Evolutionary conservation across 1,140 invertebrate genomes (phyloP).

Genomic region (Drosophila orosa): DNA sequence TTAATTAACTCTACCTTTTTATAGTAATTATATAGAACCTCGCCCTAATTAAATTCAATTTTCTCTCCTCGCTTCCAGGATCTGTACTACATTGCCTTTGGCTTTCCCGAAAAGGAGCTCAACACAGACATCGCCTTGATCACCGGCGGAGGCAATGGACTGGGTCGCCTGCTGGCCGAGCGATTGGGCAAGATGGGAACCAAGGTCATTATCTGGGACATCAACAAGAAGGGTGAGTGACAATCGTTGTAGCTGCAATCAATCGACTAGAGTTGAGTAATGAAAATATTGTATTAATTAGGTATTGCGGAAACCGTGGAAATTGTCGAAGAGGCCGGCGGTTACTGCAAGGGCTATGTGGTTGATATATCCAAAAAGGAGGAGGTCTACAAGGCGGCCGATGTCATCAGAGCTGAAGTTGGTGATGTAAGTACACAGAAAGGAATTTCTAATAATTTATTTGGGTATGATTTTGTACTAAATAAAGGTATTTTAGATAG

Average conservation of each 20-base stretch:
- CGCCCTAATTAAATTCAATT: slow-evolving; percentile 31
- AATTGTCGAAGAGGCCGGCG: slow-evolving; percentile 89
- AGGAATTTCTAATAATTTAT: neutral
- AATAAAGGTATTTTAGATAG: rapidly evolving
- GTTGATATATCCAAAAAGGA: slow-evolving; percentile 93
- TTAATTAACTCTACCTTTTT: slow-evolving; percentile 12
- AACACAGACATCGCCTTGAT: slow-evolving; percentile 91
- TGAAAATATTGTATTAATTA: slow-evolving; percentile 63
- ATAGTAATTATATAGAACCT: slow-evolving; percentile 15
- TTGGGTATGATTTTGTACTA: no score
- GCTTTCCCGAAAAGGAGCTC: slow-evolving; percentile 86
- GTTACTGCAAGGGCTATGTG: slow-evolving; percentile 89
- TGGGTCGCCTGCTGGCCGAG: slow-evolving; percentile 93
- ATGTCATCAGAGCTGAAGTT: slow-evolving; percentile 92
- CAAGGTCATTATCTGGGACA: slow-evolving; percentile 94
- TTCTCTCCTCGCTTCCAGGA: slow-evolving; percentile 73
- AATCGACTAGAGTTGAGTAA: slow-evolving; percentile 3
- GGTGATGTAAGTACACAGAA: slow-evolving; percentile 89
- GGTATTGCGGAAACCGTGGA: slow-evolving; percentile 91
- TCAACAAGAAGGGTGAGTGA: slow-evolving; percentile 91
- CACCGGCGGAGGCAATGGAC: slow-evolving; percentile 95
- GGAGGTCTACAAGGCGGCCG: slow-evolving; percentile 92
- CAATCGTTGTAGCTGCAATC: neutral
- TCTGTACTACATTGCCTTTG: slow-evolving; percentile 85
- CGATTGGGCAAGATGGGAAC: slow-evolving; percentile 92